Evolutionary conservation across 2,888 invertebrate genomes (phyloP).

Genomic region (Harmothoe impar): DNA sequence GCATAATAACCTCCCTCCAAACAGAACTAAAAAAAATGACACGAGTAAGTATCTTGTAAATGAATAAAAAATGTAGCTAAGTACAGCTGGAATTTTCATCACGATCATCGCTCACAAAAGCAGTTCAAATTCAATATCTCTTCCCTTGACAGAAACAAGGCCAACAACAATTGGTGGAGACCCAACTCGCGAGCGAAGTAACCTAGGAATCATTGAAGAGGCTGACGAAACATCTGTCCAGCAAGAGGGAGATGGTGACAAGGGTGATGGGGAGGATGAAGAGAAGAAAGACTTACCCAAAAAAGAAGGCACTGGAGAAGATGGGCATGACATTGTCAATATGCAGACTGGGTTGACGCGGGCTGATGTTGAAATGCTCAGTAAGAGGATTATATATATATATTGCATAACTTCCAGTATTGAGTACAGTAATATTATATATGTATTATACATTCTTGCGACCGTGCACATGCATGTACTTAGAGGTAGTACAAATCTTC

Average conservation of each 20-base stretch:
- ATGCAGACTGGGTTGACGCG: constrained; percentile 72
- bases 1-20: too few species aligned
- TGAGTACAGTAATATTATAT: too few species aligned
- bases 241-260: constrained; percentile 29
- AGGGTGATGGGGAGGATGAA: constrained; percentile 31
- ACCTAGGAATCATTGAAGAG: constrained; percentile 58
- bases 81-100: too few species aligned
- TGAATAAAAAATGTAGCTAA: too few species aligned
- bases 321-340: constrained; percentile 39
- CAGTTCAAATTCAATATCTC: too few species aligned
- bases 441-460: not conserved
- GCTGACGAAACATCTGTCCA: constrained; percentile 45
- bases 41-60: too few species aligned
- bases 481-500: too few species aligned
- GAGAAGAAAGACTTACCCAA: constrained; percentile 54
- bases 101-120: too few species aligned
- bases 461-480: too few species aligned
- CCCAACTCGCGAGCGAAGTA: constrained; percentile 22
- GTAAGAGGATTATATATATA: constrained; percentile 71
- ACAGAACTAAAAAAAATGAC: too few species aligned
- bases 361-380: constrained; percentile 77
- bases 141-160: not conserved
- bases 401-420: too few species aligned
- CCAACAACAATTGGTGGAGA: constrained; percentile 11
- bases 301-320: constrained; percentile 49